These are phyloP conservation scores for Geopemphigus sp. DNA, from an alignment of 1,140 invertebrate genomes.

Conservation along the genomic window DNA sequence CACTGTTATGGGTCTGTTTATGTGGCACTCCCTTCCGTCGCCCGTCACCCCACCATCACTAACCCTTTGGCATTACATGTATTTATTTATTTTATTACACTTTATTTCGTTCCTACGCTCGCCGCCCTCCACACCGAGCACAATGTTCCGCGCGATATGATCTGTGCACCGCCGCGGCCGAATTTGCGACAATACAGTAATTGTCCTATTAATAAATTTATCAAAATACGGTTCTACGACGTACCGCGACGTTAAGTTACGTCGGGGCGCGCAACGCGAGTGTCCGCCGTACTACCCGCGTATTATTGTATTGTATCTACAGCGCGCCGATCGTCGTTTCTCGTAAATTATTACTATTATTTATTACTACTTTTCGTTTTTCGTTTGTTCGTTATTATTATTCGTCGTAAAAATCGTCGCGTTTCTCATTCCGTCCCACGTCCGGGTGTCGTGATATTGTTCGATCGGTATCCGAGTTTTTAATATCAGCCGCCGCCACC, in stretches of 20 bases:
- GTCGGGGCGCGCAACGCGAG: neutral
- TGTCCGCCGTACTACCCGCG: too few species aligned
- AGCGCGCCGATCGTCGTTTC: neutral
- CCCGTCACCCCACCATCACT: neutral
- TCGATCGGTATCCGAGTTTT: too few species aligned
- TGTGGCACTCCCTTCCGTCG: slow-evolving; percentile 44
- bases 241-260: too few species aligned
- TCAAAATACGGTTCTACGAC: neutral
- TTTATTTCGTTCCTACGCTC: neutral
- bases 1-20: slow-evolving; percentile 43
- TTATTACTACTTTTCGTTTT: neutral
- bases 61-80: slow-evolving; percentile 26
- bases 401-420: too few species aligned
- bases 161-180: slow-evolving; percentile 10
- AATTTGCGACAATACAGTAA: slow-evolving; percentile 7
- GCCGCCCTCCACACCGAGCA: too few species aligned
- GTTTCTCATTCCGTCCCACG: too few species aligned
- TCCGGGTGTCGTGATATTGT: too few species aligned
- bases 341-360: neutral
- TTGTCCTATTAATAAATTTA: slow-evolving; percentile 26
- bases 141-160: slow-evolving; percentile 21
- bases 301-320: too few species aligned
- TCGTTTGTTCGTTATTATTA: neutral
- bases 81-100: too few species aligned
- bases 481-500: too few species aligned